Conservation (phyloP, 1,140 invertebrate genomes). For the Saxidomus purpurata region DNA sequence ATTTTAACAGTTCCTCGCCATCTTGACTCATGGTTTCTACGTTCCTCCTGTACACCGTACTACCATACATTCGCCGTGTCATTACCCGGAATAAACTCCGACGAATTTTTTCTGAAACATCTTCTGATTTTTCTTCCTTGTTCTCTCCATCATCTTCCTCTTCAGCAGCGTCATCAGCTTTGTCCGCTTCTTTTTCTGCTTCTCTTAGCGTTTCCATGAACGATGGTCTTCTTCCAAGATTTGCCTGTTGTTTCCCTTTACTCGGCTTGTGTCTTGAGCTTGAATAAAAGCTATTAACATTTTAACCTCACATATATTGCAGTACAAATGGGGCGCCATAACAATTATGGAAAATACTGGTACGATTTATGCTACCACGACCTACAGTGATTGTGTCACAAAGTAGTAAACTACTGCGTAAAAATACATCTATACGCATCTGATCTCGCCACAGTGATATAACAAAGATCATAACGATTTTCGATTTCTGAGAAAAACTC, state of each 20-base stretch:
- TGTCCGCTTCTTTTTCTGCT: not conserved
- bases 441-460: no score
- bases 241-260: not conserved
- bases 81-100: not conserved
- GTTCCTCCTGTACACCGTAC: conserved; percentile 8
- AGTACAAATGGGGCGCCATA: not conserved
- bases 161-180: not conserved
- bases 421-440: no score
- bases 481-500: no score
- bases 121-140: not conserved
- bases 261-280: not conserved
- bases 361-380: not conserved
- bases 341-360: not conserved
- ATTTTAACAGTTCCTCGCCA: not conserved
- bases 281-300: not conserved
- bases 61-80: not conserved
- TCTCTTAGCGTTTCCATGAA: not conserved
- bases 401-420: no score
- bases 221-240: not conserved
- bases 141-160: not conserved
- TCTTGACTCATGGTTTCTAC: conserved; percentile 18
- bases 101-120: not conserved
- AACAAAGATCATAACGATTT: no score
- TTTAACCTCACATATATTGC: not conserved
- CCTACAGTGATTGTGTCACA: no score